Conservation (phyloP, 1,140 invertebrate genomes). For the Gonioctena quinquepunctata region DNA sequence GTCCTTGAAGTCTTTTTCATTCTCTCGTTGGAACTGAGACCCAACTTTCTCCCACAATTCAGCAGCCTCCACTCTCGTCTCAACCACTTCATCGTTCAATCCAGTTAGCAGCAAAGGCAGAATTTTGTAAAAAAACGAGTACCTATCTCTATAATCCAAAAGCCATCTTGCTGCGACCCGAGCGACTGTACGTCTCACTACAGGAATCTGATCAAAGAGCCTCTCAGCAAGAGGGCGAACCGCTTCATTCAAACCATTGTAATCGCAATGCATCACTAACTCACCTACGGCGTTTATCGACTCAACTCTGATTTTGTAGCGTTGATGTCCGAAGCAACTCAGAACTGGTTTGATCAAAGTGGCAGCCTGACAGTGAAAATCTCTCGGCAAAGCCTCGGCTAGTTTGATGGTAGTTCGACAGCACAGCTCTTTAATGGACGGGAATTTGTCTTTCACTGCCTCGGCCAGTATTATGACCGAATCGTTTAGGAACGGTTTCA, state of each 20-base stretch:
- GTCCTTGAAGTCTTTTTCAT: constrained; percentile 75
- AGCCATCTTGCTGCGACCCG: constrained; percentile 69
- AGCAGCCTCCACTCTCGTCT: constrained; percentile 63
- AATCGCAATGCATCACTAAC: constrained; percentile 46
- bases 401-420: constrained; percentile 71
- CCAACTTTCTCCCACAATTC: constrained; percentile 72
- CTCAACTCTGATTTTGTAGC: constrained; percentile 75
- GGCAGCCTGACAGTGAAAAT: constrained; percentile 76
- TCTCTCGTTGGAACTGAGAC: constrained; percentile 72
- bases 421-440: constrained; percentile 76
- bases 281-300: constrained; percentile 73
- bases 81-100: constrained; percentile 70
- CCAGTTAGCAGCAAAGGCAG: constrained; percentile 77
- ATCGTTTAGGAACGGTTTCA: constrained; percentile 75
- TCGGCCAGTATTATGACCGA: constrained; percentile 72
- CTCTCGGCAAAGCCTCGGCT: constrained; percentile 64
- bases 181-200: constrained; percentile 69
- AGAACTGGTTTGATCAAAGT: constrained; percentile 73
- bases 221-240: constrained; percentile 67
- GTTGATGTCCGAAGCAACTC: constrained; percentile 75
- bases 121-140: constrained; percentile 76
- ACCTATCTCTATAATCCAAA: constrained; percentile 71
- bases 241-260: constrained; percentile 65
- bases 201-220: constrained; percentile 74
- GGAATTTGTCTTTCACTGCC: constrained; percentile 75